Percentiles rank a stretch among this genome's conserved stretches.
Conservation (phyloP, 2,888 invertebrate species). For the Atethmia centrago region DNA sequence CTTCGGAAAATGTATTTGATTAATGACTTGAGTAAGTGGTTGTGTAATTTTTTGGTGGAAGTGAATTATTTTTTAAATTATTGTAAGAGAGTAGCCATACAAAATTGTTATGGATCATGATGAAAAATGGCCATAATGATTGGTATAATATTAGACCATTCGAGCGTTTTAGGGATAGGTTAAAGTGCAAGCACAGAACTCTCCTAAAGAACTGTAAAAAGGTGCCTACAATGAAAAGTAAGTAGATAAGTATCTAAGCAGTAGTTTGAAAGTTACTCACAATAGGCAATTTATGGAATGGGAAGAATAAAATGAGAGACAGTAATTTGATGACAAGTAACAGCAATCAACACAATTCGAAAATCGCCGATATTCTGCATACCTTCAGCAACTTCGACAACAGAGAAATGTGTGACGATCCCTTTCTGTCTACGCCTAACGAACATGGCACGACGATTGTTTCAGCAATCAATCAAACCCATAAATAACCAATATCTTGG, state of each 20-base stretch:
- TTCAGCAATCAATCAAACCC: conserved; percentile 66
- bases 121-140: not conserved
- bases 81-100: not conserved
- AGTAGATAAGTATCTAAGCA: not conserved
- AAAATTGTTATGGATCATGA: not conserved
- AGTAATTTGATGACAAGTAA: not conserved
- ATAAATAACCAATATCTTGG: conserved; percentile 68
- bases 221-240: not conserved
- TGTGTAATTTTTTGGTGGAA: conserved; percentile 22
- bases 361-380: not conserved
- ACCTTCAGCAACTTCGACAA: not conserved
- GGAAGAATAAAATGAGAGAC: not conserved
- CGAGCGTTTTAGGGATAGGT: too few relatives aligned
- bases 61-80: not conserved
- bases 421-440: conserved; percentile 43
- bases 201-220: not conserved
- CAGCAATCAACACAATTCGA: conserved; percentile 15
- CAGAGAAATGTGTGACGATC: conserved; percentile 41
- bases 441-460: conserved; percentile 50
- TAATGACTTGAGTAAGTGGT: conserved; percentile 42
- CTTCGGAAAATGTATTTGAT: conserved; percentile 50
- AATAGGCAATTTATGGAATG: too few relatives aligned
- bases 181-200: not conserved
- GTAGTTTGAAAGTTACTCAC: not conserved
- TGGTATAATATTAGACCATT: not conserved